Evolutionary conservation across 2,113 vertebrate genomes (phyloP).

Genomic region (Leucopsar rothschildi): DNA sequence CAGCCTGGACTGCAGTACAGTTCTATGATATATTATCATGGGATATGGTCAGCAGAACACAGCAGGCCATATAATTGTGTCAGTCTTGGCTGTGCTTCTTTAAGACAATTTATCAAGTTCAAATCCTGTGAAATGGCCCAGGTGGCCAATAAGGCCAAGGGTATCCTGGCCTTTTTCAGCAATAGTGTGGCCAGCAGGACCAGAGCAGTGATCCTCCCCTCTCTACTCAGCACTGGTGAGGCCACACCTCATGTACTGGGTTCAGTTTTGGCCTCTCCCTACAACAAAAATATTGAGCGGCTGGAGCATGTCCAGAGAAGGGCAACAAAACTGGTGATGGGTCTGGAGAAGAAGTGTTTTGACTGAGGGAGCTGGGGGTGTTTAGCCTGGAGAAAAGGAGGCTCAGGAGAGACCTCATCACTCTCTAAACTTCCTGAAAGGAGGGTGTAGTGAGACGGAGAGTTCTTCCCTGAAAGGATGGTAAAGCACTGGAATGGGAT

Average conservation of each 20-base stretch:
- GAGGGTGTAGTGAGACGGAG: not conserved
- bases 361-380: not conserved
- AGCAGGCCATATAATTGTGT: not conserved
- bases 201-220: not conserved
- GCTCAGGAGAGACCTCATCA: not conserved
- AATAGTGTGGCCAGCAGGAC: not conserved
- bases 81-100: not conserved
- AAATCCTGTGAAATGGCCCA: not conserved
- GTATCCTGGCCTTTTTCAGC: not conserved
- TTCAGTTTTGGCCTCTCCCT: not conserved
- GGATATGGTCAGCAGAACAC: not conserved
- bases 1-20: not conserved
- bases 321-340: not conserved
- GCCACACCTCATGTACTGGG: rapidly evolving
- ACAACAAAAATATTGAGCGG: not conserved
- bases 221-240: not conserved
- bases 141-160: not conserved
- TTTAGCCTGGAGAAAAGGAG: not conserved
- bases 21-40: rapidly evolving
- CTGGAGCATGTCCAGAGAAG: not conserved
- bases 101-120: not conserved
- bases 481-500: not conserved
- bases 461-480: not conserved
- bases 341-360: not conserved
- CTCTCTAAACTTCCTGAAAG: not conserved